A percentile compares a stretch with the other conserved stretches of the same genome.
phyloP scores from a whole-genome alignment of 2,888 invertebrate species.

The Cryptus viduatorius region DNA sequence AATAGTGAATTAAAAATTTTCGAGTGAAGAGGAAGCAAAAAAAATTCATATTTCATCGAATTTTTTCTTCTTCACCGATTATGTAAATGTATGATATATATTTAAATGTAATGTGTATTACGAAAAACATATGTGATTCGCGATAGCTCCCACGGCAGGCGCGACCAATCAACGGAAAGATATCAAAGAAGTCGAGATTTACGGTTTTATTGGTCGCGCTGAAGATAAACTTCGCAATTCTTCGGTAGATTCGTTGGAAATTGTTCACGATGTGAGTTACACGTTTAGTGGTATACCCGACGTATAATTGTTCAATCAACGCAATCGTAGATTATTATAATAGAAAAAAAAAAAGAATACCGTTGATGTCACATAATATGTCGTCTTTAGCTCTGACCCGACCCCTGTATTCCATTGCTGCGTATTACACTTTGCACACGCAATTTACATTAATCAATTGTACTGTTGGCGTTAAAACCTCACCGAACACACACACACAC shows the following conservation, averaged over 20 bases:
- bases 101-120: conserved; percentile 50
- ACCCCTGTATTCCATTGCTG: conserved; percentile 53
- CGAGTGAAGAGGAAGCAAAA: not conserved
- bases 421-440: conserved; percentile 61
- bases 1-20: conserved; percentile 1
- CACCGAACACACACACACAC: conserved; percentile 34
- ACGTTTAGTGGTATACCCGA: conserved; percentile 1
- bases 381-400: conserved; percentile 44
- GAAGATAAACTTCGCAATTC: not conserved
- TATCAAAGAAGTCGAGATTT: not conserved
- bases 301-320: conserved; percentile 6
- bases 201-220: not conserved
- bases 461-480: conserved; percentile 56
- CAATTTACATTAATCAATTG: conserved; percentile 57
- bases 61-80: conserved; percentile 17
- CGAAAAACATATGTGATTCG: conserved; percentile 49
- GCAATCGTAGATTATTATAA: conserved; percentile 17
- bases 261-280: not conserved
- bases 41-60: conserved; percentile 15
- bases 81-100: conserved; percentile 41
- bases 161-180: conserved; percentile 43
- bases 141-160: conserved; percentile 64
- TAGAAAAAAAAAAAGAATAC: conserved; percentile 1
- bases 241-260: not conserved
- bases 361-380: conserved; percentile 37